Conservation (phyloP, 2,797 vertebrate species). For the Leptatherina wallacei region DNA sequence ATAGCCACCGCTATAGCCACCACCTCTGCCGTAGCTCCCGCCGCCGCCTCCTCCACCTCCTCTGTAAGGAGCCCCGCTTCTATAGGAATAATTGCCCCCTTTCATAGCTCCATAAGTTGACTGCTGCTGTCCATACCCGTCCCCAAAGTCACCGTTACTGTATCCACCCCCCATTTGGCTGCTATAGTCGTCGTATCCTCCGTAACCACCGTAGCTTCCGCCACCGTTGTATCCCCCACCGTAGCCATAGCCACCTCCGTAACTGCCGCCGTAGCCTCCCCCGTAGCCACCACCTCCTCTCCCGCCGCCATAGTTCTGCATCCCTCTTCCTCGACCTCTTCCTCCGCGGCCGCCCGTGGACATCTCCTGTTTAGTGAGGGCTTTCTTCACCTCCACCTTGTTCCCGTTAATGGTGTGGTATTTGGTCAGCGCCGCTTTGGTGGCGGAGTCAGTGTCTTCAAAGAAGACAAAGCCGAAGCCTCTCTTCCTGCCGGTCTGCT, state of each 20-base stretch:
- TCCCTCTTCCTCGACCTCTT: conserved; percentile 83
- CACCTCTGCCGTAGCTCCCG: conserved; percentile 66
- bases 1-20: conserved; percentile 61
- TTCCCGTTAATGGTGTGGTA: conserved; percentile 95
- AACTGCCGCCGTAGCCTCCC: conserved; percentile 78
- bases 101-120: conserved; percentile 92
- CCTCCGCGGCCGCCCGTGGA: conserved; percentile 76
- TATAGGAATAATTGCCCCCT: conserved; percentile 73
- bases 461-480: conserved; percentile 99
- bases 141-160: conserved; percentile 92
- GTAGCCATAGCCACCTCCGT: conserved; percentile 74
- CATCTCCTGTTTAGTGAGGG: conserved; percentile 95
- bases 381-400: conserved; percentile 98
- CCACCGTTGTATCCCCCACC: conserved; percentile 71
- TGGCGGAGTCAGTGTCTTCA: conserved; percentile 93
- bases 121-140: conserved; percentile 90
- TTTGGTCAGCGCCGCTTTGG: conserved; percentile 94
- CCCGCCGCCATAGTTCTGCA: conserved; percentile 85
- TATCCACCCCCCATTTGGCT: conserved; percentile 86
- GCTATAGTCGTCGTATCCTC: conserved; percentile 87
- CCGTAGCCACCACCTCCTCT: conserved; percentile 75
- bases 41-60: conserved; percentile 76
- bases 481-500: conserved; percentile 94
- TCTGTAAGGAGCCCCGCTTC: conserved; percentile 77
- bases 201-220: conserved; percentile 76